Conservation (phyloP, 2,113 vertebrate species). For the Coryphaenoides rupestris region DNA sequence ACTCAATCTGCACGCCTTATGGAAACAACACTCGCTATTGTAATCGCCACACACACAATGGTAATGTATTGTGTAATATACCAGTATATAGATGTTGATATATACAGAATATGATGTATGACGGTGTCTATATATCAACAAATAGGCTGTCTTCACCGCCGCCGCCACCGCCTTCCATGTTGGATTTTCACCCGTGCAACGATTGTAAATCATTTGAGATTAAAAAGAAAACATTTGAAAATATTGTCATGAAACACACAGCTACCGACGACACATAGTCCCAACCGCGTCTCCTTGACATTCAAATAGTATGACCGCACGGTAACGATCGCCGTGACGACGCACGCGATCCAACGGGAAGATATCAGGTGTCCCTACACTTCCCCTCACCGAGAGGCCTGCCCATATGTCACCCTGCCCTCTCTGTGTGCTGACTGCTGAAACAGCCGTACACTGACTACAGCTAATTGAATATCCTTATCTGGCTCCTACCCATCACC, state of each 20-base stretch:
- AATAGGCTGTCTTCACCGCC: too few relatives aligned
- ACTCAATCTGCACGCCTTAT: constrained; percentile 11
- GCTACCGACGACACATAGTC: background rate
- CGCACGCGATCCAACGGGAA: constrained; percentile 39
- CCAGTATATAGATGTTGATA: constrained; percentile 10
- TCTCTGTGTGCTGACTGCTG: constrained; percentile 23
- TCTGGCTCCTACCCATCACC: constrained; percentile 43
- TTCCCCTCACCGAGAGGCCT: constrained; percentile 18
- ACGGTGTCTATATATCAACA: too few relatives aligned
- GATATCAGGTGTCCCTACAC: constrained; percentile 40
- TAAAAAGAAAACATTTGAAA: background rate
- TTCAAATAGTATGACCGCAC: constrained; percentile 28
- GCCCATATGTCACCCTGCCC: constrained; percentile 36
- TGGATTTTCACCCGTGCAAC: constrained; percentile 39
- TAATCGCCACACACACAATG: background rate
- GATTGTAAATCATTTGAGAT: constrained; percentile 56
- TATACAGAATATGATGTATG: constrained; percentile 32
- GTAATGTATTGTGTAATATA: background rate
- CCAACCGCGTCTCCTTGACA: constrained; percentile 25
- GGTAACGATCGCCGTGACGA: constrained; percentile 12
- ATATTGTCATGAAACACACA: too few relatives aligned
- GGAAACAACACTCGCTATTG: constrained; percentile 4
- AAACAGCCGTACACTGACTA: constrained; percentile 26
- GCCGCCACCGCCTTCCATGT: constrained; percentile 23
- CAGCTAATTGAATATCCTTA: constrained; percentile 64